Base-by-base conservation (phyloP, 23 tunicate genomes). In the Styela plicata region DNA sequence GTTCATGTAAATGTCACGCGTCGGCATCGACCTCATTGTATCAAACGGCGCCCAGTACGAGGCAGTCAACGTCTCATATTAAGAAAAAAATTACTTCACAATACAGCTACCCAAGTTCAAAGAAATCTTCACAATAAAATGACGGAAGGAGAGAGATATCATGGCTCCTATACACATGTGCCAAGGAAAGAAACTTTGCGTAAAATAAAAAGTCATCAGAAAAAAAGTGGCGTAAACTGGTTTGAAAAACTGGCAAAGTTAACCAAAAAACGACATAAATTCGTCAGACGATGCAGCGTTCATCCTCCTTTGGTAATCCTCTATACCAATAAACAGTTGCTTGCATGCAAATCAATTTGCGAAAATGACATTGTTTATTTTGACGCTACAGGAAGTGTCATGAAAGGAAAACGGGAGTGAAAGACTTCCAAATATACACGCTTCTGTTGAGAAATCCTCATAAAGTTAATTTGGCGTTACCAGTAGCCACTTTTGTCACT, bases 391-490 rank as follows among this genome's bases (percentile, higher is more conserved):
- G 86, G 86, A n/a, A 83, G 80, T 17, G 28, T 73, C 10, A 18
- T 82, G 2, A 34, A 69, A 24, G 77, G 3, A 26, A 25, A 44
- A 13, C 57, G 57, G 57, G 61, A 20, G 34, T 20, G 26, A 63
- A 63, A 1, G 80, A 83, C 61, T 83, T 62, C 32, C 86, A 83
- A 73, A 73, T 83, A 3, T 83, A 83, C 31, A 85, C 82, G 0
- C 19, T 85, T 10, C 22, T 85, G 2, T 23, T 85, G 33, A 65
- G 88, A 69, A 85, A 77, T 52, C 88, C 82, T 0, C 26, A 21
- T 1, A 26, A 0, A 2, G 82, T 82, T 0, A 69, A 69, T 22
- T 31, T 64, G 3, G 44, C 88, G 2, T 61, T 76, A 2, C 88
- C 88, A 3, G 82, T 85, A 0, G 88, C 88, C 34, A 26, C 88